phyloP scores from a whole-genome alignment of 2,797 vertebrate species.

The Emys orbicularis region DNA sequence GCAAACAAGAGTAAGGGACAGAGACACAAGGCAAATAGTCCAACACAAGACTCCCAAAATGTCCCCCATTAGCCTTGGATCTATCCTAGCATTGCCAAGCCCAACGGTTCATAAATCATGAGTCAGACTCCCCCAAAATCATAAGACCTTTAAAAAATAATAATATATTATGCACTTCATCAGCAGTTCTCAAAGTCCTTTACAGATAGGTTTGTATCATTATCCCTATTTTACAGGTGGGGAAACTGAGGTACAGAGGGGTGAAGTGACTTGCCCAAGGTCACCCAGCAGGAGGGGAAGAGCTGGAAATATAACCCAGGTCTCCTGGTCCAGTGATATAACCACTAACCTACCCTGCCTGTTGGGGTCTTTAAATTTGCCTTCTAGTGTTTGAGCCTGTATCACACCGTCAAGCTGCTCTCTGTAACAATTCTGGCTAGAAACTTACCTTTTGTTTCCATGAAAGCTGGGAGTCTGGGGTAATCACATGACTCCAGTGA shows the following conservation, averaged over 20 bases:
- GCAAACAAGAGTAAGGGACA: not conserved
- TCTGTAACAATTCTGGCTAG: accelerated
- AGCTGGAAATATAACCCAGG: not conserved
- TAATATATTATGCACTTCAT: not conserved
- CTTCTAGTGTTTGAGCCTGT: not conserved
- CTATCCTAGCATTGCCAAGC: no score
- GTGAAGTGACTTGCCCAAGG: not conserved
- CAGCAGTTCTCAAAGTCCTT: not conserved
- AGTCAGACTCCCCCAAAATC: not conserved
- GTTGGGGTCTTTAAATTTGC: not conserved
- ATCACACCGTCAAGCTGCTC: not conserved
- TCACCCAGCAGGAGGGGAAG: not conserved
- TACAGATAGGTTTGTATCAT: not conserved
- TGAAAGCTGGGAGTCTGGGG: not conserved
- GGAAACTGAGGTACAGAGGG: not conserved
- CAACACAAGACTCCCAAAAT: not conserved
- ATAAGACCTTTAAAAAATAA: not conserved
- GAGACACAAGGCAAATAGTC: not conserved
- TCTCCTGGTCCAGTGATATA: not conserved
- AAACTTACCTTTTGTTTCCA: not conserved
- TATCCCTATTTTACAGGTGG: not conserved
- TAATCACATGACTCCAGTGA: not conserved
- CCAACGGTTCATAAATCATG: not conserved
- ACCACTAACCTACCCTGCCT: accelerated
- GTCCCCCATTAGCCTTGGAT: not conserved